Base-by-base conservation (phyloP, 2,888 invertebrate genomes). In the Ophion ventricosus region DNA sequence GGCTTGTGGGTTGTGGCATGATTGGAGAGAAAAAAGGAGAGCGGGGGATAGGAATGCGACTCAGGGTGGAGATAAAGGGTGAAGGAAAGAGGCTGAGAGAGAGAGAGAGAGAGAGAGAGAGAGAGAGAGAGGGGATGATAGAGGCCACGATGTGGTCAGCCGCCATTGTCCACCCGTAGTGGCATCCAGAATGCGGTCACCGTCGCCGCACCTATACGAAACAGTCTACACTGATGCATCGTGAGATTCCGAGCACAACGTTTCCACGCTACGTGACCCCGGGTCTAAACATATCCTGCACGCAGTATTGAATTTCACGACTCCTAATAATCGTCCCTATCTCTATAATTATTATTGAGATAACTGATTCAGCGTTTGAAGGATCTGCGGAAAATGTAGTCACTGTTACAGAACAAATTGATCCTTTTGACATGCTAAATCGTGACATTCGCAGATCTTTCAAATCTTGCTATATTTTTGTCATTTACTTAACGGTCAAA, bases 1-100 rank as follows among this genome's bases (percentile, higher is more conserved):
- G 88, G 89, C 87, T 77, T 84, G 85, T 64, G 78, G 80, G 85
- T 80, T 86, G 77, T 81, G 82, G 82, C 81, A 84, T 82, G 86
- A 88, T 87, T 88, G 87, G 85, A 80, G 86, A 88, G 83, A 40
- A 20, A 26, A 70, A 29, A n/a, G 61, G 57, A 69, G 57, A 59
- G 26, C 5, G 57, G 63, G 74, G 59, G n/a, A n/a, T n/a, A n/a
- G n/a, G n/a, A n/a, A n/a, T n/a, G n/a, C n/a, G n/a, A n/a, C n/a
- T n/a, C n/a, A n/a, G n/a, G n/a, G n/a, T n/a, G n/a, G 20, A 63
- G 54, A 66, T 66, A 70, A 72, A 17, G 17, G n/a, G 23, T 25
- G 64, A 49, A 54, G 56, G 73, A 70, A 59, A 61, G 59, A 35
- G 23, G 43, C 54, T 63, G 63, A 77, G 86, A 87, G 84, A 57